phyloP scores from a whole-genome alignment of 2,888 invertebrate genomes.

The Selenia dentaria region DNA sequence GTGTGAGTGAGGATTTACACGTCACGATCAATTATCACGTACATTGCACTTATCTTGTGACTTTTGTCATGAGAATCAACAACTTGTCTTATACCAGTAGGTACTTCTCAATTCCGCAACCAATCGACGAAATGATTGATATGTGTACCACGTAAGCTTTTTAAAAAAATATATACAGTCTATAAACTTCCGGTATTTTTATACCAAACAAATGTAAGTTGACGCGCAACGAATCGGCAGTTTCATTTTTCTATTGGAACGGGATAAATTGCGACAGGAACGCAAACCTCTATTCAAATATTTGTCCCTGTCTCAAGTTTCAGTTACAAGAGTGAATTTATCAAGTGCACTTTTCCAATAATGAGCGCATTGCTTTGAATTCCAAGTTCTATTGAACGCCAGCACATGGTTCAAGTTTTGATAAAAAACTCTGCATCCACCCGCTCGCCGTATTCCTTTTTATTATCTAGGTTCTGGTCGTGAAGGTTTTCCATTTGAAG shows the following conservation, averaged over 20 bases:
- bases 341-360: slow-evolving; percentile 43
- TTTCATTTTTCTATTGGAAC: slow-evolving; percentile 20
- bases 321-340: slow-evolving; percentile 38
- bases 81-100: no score
- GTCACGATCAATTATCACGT: no score
- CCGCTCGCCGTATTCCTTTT: slow-evolving; percentile 40
- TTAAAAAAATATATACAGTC: no score
- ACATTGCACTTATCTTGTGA: no score
- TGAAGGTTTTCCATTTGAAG: slow-evolving; percentile 40
- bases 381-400: slow-evolving; percentile 44
- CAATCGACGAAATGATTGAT: no score
- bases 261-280: slow-evolving; percentile 26
- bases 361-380: slow-evolving; percentile 50
- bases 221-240: slow-evolving; percentile 13
- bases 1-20: no score
- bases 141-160: no score
- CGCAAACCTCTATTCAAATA: slow-evolving; percentile 33
- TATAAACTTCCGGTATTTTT: no score
- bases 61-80: no score
- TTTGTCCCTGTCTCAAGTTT: slow-evolving; percentile 36
- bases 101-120: no score
- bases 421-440: slow-evolving; percentile 37
- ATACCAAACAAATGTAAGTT: no score
- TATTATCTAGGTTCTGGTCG: slow-evolving; percentile 39
- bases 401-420: slow-evolving; percentile 44